phyloP scores from a whole-genome alignment of 1,140 invertebrate genomes.

The Drosophila tropicalis region DNA sequence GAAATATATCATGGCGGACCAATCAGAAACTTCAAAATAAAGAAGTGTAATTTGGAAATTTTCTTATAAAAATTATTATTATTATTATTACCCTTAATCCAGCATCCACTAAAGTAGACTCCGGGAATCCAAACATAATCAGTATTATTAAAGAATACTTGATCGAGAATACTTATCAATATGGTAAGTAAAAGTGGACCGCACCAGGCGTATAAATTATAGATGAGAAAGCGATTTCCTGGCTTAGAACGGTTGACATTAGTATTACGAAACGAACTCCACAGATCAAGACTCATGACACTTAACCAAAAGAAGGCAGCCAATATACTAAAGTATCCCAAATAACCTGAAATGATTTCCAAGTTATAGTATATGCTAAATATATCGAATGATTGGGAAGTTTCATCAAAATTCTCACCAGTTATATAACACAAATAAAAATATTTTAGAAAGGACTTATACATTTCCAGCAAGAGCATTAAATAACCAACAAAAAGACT shows the following conservation, averaged over 20 bases:
- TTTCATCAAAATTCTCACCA: constrained; percentile 7
- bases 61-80: neutral
- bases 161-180: constrained; percentile 70
- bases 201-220: constrained; percentile 89
- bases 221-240: constrained; percentile 85
- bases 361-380: neutral
- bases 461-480: constrained; percentile 83
- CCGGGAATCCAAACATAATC: no score
- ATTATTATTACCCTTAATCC: constrained; percentile 83
- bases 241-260: constrained; percentile 49
- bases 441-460: no score
- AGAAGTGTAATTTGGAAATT: neutral
- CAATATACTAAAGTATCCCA: constrained; percentile 89
- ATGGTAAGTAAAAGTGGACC: constrained; percentile 84
- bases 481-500: constrained; percentile 86
- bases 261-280: constrained; percentile 86
- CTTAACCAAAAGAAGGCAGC: constrained; percentile 91
- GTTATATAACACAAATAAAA: constrained; percentile 47
- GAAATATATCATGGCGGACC: constrained; percentile 83
- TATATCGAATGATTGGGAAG: neutral
- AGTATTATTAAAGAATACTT: neutral
- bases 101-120: no score
- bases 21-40: constrained; percentile 22
- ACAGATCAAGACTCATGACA: constrained; percentile 90
- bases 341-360: constrained; percentile 83